Evolutionary conservation across 2,888 invertebrate species (phyloP).

Genomic region (Drosophila glabriapex): DNA sequence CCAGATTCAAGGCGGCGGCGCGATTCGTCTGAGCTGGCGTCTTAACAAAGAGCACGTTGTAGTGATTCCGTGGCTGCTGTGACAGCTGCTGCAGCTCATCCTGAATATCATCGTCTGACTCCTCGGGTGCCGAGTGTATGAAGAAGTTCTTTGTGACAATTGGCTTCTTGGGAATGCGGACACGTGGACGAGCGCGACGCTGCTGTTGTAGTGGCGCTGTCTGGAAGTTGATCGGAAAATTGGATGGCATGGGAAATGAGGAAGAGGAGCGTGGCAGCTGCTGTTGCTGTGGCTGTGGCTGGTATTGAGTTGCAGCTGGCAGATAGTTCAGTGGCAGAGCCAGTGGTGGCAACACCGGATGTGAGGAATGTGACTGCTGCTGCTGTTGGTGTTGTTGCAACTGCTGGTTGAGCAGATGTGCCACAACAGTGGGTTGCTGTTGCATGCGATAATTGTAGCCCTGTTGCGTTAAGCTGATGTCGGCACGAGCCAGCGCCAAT

Average conservation of each 20-base stretch:
- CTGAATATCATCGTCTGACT: constrained; percentile 82
- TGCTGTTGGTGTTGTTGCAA: constrained; percentile 59
- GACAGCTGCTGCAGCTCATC: constrained; percentile 80
- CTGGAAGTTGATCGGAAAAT: constrained; percentile 71
- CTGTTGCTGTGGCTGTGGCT: constrained; percentile 27
- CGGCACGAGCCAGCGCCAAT: constrained; percentile 61
- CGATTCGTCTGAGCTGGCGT: constrained; percentile 83
- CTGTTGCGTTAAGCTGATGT: constrained; percentile 73
- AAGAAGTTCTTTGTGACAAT: constrained; percentile 85
- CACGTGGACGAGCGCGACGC: constrained; percentile 78
- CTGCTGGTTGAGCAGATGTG: constrained; percentile 64
- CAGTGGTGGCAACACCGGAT: constrained; percentile 63
- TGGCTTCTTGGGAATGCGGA: constrained; percentile 76
- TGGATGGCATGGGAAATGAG: constrained; percentile 71
- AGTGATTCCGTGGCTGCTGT: constrained; percentile 83
- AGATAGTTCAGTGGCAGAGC: constrained; percentile 68
- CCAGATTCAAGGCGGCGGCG: constrained; percentile 81
- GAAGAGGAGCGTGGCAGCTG: constrained; percentile 14
- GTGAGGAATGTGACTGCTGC: constrained; percentile 48
- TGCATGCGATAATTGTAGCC: constrained; percentile 74
- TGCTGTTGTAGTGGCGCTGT: constrained; percentile 68
- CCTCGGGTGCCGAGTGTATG: constrained; percentile 85
- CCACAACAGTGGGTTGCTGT: constrained; percentile 56
- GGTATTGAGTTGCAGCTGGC: constrained; percentile 58
- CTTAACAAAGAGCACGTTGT: constrained; percentile 85